Evolutionary conservation across 2,797 vertebrate genomes (phyloP), one percentile per base, ranked within the genome.

Genomic region (Lutra lutra): DNA sequence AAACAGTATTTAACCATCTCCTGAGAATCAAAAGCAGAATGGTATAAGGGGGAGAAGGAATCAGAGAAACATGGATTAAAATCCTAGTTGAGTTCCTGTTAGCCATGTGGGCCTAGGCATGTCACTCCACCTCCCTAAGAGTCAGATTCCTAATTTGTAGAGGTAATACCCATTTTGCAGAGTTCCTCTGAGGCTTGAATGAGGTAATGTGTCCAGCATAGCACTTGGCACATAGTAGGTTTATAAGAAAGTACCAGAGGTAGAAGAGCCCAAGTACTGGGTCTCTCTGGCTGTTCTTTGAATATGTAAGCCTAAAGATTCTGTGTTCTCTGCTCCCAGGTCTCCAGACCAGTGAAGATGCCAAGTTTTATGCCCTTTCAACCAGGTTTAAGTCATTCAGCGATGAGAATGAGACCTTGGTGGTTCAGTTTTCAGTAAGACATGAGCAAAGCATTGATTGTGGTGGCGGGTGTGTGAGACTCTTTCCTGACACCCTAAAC

Each of bases 361-460:
- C 98, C 78, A 99, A 98, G 51, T 99, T 99, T 97, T 99, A 99
- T 90, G 98, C 99, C 27, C 43, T 99, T 56, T 99, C 99, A 20
- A 93, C 99, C 38, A 99, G 99, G 68, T 99, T 99, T 97, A 98
- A 99, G 51, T 99, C 99, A 40, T 99, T 99, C 98, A 99, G 96
- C 98, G 99, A 99, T 98, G 98, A 99, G 94, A 99, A 98, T 38
- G 96, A 99, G 98, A 98, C 98, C 60, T 98, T 99, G 32, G 98
- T 99, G 95, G 97, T 99, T 90, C 98, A 99, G 97, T 99, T 99
- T 97, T 98, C 98, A 70, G 99, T 99, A 95, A 99, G 99, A 97
- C 99, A 99, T 1, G 98, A 99, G 97, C 99, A 99, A 98, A 99
- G 94, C 72, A 98, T 99, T 4, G 99, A 99, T 98, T 99, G 99